Percentiles rank a stretch among this genome's conserved stretches.
Conservation (phyloP, 2,888 invertebrate species). For the Pammene fasciana region DNA sequence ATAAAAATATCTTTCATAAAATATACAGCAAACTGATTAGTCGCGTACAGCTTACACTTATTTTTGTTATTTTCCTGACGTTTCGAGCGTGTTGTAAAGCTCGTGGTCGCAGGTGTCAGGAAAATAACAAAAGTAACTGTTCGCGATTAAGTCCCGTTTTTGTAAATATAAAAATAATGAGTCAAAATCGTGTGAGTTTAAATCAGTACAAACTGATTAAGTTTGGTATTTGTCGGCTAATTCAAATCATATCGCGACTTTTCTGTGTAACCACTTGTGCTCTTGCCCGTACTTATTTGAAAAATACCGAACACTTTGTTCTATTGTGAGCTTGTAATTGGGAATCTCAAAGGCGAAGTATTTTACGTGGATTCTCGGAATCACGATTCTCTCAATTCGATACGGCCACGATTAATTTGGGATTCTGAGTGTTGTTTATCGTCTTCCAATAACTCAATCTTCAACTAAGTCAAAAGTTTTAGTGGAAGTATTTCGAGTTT, state of each 20-base stretch:
- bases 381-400: not conserved
- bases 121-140: no score
- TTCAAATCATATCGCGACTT: not conserved
- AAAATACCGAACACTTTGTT: conserved; percentile 6
- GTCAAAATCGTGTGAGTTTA: no score
- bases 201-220: no score
- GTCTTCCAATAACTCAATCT: conserved; percentile 2
- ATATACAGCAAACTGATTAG: no score
- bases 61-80: no score
- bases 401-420: not conserved
- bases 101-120: no score
- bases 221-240: no score
- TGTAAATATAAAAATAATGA: no score
- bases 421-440: conserved; percentile 10
- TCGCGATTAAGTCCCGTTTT: no score
- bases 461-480: not conserved
- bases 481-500: not conserved
- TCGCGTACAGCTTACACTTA: no score
- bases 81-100: no score
- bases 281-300: not conserved
- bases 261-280: not conserved
- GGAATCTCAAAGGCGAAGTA: not conserved
- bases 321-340: not conserved
- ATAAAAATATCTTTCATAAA: no score
- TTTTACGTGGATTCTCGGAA: not conserved